Base-by-base conservation (phyloP, 2,113 vertebrate species). In the Romanogobio albipinnatus region DNA sequence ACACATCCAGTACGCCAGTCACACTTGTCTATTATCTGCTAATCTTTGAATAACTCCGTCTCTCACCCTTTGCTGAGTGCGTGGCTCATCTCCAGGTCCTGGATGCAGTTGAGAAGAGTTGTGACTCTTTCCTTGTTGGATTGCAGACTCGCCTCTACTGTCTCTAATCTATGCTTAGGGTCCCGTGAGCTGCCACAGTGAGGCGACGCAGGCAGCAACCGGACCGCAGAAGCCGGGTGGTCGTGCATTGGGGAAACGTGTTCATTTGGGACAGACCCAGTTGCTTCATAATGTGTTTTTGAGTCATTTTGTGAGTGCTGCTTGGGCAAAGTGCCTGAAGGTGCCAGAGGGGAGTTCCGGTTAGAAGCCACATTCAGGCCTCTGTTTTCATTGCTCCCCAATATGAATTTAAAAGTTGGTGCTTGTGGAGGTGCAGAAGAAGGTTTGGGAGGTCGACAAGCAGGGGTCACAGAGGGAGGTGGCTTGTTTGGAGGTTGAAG, bases 91-190 rank as follows among this genome's bases (percentile, higher is more conserved):
- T 95, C 94, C 88, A 95, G 90, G 92, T 95, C 93, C 74, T 94
- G 92, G 89, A 95, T 95, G 84, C 94, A 92, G 90, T 94, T 93
- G n/a, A 95, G 94, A 79, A 95, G 90, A 71, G 91, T 94, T 0
- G 90, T 89, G 88, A 95, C 93, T 88, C 92, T 88, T 89, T 93
- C 89, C 89, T 94, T 93, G 88, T 95, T 95, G 88, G 92, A 91
- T 51, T 92, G 92, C 88, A 95, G 90, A 87, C 90, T 93, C 87
- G 92, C 92, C 90, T 94, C 93, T 84, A 94, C 92, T 0, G n/a
- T 90, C 86, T 92, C 89, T 0, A 95, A 91, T 84, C 90, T 92
- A 85, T 92, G 91, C 84, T 92, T 90, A 70, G 92, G 86, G 39
- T 88, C 87, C 58, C 89, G 91, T 70, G 91, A 90, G 87, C 85